phyloP scores from a whole-genome alignment of 2,113 vertebrate species.

The Leptobrachium leishanense region DNA sequence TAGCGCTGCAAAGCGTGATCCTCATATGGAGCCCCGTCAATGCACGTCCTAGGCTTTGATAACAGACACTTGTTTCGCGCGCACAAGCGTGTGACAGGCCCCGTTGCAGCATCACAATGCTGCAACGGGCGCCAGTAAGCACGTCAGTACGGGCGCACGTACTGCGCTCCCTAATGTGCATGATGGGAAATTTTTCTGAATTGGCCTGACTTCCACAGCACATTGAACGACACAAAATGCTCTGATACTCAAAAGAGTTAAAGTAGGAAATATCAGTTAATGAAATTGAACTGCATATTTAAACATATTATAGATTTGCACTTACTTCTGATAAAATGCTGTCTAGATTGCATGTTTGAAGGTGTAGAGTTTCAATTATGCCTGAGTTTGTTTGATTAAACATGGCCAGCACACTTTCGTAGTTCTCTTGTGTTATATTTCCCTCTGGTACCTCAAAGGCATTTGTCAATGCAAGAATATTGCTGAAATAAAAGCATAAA shows the following conservation, averaged over 20 bases:
- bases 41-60: no score
- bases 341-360: slow-evolving; percentile 67
- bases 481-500: slow-evolving; percentile 61
- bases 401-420: slow-evolving; percentile 54
- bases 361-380: slow-evolving; percentile 54
- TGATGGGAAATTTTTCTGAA: neutral
- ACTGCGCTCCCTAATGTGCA: neutral
- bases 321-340: slow-evolving; percentile 69
- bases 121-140: no score
- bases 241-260: no score
- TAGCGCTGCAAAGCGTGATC: no score
- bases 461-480: slow-evolving; percentile 74
- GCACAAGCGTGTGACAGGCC: no score
- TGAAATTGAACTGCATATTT: neutral
- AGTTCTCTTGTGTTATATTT: slow-evolving; percentile 69
- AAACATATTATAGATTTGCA: neutral
- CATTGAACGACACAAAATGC: no score
- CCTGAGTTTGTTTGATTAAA: slow-evolving; percentile 50
- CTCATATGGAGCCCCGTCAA: no score
- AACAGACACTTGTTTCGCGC: no score
- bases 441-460: slow-evolving; percentile 72
- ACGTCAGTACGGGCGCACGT: no score
- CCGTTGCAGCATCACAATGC: no score
- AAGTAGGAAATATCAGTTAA: neutral
- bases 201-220: neutral